Conservation (phyloP, 2,888 invertebrate species). For the Portevinia maculata region DNA sequence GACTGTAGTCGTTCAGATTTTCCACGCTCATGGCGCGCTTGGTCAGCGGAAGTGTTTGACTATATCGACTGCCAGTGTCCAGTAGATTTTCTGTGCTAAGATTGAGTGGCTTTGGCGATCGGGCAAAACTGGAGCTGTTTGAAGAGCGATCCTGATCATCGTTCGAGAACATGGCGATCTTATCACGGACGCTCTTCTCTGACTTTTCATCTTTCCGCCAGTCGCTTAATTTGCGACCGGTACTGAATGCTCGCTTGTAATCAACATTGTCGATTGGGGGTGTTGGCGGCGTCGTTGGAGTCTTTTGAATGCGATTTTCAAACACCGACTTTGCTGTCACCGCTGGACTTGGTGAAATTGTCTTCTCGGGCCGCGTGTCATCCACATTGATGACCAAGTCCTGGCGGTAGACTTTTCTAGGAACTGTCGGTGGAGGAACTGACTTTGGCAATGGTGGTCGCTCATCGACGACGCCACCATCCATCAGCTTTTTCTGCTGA, state of each 20-base stretch:
- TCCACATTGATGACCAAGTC: slow-evolving; percentile 82
- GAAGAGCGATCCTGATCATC: slow-evolving; percentile 78
- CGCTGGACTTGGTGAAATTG: slow-evolving; percentile 50
- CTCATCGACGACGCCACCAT: slow-evolving; percentile 57
- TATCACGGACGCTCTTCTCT: slow-evolving; percentile 91
- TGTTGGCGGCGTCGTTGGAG: slow-evolving; percentile 59
- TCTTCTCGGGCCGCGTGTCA: slow-evolving; percentile 77
- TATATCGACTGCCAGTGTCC: slow-evolving; percentile 76
- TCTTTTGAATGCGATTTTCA: slow-evolving; percentile 76
- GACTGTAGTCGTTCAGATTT: slow-evolving; percentile 82
- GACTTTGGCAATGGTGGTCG: slow-evolving; percentile 82
- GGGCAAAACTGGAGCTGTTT: slow-evolving; percentile 73
- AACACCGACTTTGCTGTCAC: slow-evolving; percentile 75
- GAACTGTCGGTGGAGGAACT: slow-evolving; percentile 80
- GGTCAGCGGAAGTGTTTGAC: slow-evolving; percentile 78
- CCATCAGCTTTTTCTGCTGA: slow-evolving; percentile 60
- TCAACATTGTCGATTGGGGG: slow-evolving; percentile 75
- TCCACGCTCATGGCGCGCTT: slow-evolving; percentile 85
- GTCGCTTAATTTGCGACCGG: slow-evolving; percentile 80
- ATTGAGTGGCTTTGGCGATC: slow-evolving; percentile 79
- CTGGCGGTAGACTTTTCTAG: slow-evolving; percentile 82
- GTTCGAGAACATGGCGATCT: slow-evolving; percentile 93
- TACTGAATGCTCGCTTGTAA: slow-evolving; percentile 80
- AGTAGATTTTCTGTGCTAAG: slow-evolving; percentile 82
- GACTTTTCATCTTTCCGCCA: slow-evolving; percentile 90